Evolutionary conservation across 2,888 invertebrate species (phyloP).

Genomic region (Scelioninae gen. 2): DNA sequence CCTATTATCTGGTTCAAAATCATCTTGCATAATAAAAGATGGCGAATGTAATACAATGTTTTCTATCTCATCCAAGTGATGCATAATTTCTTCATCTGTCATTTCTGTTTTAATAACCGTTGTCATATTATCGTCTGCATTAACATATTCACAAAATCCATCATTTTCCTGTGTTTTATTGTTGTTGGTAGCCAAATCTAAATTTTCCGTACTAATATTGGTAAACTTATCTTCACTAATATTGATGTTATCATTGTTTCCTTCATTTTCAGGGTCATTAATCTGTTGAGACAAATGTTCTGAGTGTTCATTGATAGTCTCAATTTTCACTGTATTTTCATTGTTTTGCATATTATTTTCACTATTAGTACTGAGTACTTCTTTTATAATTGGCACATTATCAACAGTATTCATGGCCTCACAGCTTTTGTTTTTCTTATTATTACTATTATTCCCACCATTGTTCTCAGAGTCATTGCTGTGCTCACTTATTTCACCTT

Average conservation of each 20-base stretch:
- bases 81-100: slow-evolving; percentile 69
- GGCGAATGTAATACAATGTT: slow-evolving; percentile 66
- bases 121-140: slow-evolving; percentile 29
- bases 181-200: background rate
- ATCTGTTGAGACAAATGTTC: too few species aligned
- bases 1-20: slow-evolving; percentile 56
- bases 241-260: background rate
- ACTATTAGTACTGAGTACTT: too few species aligned
- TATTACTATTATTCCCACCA: too few species aligned
- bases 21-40: slow-evolving; percentile 62
- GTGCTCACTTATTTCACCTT: too few species aligned
- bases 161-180: slow-evolving; percentile 16
- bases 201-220: background rate
- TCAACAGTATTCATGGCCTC: too few species aligned
- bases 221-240: background rate
- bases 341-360: too few species aligned
- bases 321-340: too few species aligned
- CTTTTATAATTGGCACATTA: too few species aligned
- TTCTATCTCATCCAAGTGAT: slow-evolving; percentile 70
- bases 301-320: too few species aligned
- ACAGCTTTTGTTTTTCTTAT: too few species aligned
- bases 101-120: slow-evolving; percentile 59
- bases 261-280: background rate
- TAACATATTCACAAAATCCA: slow-evolving; percentile 29
- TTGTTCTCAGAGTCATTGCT: too few species aligned